These are phyloP conservation scores for Solenopsis invicta DNA, from an alignment of 1,140 invertebrate genomes.

Conservation along the genomic window DNA sequence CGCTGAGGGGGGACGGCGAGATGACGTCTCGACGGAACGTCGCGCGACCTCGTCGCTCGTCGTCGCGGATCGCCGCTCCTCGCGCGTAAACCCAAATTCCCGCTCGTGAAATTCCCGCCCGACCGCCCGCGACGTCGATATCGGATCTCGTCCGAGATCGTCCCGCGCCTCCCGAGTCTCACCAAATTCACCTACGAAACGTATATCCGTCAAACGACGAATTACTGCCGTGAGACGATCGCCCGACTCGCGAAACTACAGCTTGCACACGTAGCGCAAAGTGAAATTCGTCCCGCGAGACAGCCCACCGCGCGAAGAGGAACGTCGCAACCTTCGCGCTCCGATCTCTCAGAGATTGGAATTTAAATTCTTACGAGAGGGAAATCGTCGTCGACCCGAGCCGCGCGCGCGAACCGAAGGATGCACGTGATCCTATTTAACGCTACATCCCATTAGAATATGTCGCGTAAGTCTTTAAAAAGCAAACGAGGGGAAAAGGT, in stretches of 20 bases:
- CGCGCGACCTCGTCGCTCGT: neutral
- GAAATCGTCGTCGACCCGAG: neutral
- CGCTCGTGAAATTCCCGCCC: slow-evolving; percentile 10
- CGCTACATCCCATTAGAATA: slow-evolving; percentile 22
- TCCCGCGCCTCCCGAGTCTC: neutral
- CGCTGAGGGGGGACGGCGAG: neutral
- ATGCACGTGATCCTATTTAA: neutral
- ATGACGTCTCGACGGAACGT: slow-evolving; percentile 40
- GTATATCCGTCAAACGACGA: neutral
- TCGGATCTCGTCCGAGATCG: slow-evolving; percentile 7
- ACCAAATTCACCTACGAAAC: neutral
- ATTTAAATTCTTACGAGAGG: slow-evolving; percentile 18
- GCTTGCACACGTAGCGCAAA: neutral
- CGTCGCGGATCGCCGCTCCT: slow-evolving; percentile 37
- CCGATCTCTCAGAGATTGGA: neutral
- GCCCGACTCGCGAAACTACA: neutral
- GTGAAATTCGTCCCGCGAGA: slow-evolving; percentile 7
- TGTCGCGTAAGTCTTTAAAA: slow-evolving; percentile 29
- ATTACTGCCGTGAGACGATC: no score
- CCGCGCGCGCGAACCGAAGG: neutral
- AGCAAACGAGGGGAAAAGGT: slow-evolving; percentile 45
- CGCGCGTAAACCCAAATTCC: slow-evolving; percentile 46
- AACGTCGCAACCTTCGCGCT: neutral
- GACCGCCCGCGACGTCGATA: slow-evolving; percentile 21
- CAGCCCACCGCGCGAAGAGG: neutral